A percentile compares a stretch with the other conserved stretches of the same genome.
Evolutionary conservation across 1,140 invertebrate species (phyloP).

Genomic region (Hylaeus anthracinus): DNA sequence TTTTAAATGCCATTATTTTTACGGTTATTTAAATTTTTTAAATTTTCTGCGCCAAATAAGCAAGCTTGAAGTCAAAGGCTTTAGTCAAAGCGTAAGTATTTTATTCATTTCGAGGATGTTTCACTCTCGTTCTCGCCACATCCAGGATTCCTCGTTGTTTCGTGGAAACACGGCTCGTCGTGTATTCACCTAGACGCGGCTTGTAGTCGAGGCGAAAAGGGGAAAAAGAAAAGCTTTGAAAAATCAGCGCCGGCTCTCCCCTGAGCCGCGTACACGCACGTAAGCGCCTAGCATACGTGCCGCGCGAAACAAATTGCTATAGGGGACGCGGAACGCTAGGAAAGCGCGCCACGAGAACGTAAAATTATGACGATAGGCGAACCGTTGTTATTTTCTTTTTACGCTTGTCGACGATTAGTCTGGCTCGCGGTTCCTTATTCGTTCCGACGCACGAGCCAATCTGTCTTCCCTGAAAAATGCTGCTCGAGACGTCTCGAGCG

Average conservation of each 20-base stretch:
- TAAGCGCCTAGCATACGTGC: slow-evolving; percentile 18
- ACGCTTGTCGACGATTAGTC: neutral
- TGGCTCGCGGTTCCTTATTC: slow-evolving; percentile 3
- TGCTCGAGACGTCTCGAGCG: neutral
- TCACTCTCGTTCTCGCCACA: neutral
- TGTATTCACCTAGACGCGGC: slow-evolving; percentile 14
- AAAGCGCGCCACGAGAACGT: slow-evolving; percentile 3
- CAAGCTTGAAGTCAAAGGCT: too few species aligned
- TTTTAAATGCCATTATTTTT: too few species aligned
- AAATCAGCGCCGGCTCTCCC: neutral
- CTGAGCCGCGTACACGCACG: slow-evolving; percentile 12
- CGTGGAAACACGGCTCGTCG: slow-evolving; percentile 25
- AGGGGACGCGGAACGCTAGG: slow-evolving; percentile 2
- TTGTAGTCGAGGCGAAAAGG: neutral
- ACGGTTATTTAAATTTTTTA: too few species aligned
- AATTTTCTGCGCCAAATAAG: too few species aligned
- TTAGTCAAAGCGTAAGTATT: too few species aligned
- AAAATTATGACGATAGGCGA: slow-evolving; percentile 21
- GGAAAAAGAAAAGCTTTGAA: slow-evolving; percentile 8
- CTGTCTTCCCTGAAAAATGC: neutral
- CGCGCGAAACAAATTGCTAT: slow-evolving; percentile 27
- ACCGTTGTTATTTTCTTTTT: slow-evolving; percentile 11
- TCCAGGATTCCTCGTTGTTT: slow-evolving; percentile 17
- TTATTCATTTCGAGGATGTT: neutral
- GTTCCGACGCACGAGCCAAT: too few species aligned